Conservation (phyloP, 2,888 invertebrate species). For the Hybos culiciformis region DNA sequence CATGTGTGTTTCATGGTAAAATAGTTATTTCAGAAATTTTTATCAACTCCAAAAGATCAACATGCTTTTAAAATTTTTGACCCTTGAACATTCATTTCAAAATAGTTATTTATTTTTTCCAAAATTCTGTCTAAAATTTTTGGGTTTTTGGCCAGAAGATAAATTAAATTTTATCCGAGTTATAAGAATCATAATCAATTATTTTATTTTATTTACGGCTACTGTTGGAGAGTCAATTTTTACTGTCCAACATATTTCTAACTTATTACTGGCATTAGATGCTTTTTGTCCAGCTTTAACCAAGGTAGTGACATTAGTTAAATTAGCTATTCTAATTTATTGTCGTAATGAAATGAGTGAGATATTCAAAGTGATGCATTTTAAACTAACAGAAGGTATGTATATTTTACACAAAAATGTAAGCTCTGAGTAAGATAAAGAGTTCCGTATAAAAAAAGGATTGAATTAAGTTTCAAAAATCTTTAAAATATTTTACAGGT, state of each 20-base stretch:
- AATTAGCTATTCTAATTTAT: not conserved
- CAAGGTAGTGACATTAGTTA: not conserved
- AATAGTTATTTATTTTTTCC: constrained; percentile 23
- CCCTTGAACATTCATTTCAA: constrained; percentile 19
- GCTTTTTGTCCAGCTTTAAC: not conserved
- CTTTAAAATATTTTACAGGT: not conserved
- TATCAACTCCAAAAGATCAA: too few relatives aligned
- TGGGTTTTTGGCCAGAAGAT: constrained; percentile 26
- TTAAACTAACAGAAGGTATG: not conserved
- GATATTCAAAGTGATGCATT: not conserved
- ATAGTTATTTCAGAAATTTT: too few relatives aligned
- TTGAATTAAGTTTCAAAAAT: not conserved
- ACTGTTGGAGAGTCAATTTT: not conserved
- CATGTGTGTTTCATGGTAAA: too few relatives aligned
- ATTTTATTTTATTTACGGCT: not conserved
- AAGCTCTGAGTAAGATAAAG: too few relatives aligned
- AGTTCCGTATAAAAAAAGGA: not conserved
- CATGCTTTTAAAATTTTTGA: constrained; percentile 22
- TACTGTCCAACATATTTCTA: not conserved
- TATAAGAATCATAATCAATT: not conserved
- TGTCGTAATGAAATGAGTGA: not conserved
- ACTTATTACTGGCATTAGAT: not conserved
- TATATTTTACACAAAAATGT: too few relatives aligned
- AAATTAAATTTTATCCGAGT: constrained; percentile 9
- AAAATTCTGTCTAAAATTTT: constrained; percentile 19